Base-by-base conservation (phyloP, 2,113 vertebrate genomes). In the Nothobranchius kuhntae region DNA sequence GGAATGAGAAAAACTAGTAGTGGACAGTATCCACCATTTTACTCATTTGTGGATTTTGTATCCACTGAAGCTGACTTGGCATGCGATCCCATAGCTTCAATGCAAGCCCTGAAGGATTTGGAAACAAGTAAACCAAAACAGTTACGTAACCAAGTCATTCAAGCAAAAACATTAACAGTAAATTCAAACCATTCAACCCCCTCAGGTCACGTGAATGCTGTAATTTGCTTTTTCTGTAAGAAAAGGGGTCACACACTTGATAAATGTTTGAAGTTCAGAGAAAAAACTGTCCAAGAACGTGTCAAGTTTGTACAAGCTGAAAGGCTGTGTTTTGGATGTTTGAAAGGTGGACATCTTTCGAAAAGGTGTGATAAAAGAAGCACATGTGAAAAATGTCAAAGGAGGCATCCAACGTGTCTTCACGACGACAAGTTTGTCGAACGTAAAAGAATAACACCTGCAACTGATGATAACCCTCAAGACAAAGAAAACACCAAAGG, bases 251-350 rank as follows among this genome's bases (percentile, higher is more conserved):
- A 30, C 26, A 30, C 4, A 30, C 26, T 30, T 30, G 4, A 21
- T n/a, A 50, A 65, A 9, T 65, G 70, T 12, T 9, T 9, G 35
- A 57, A 9, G 26, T 58, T 57, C 2, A 0, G 0, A 10, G 69
- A 72, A 48, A 72, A 21, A 4, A 51, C 47, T 9, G 54, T 50
- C 8, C 11, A 68, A 15, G 45, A 66, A 13, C 0, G 56, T 42
- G 17, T 71, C 14, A 65, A 65, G 53, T 61, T 51, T 61, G 63
- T 61, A 6, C 52, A 61, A 0, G 3, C 36, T 44, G 71, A 61
- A 1, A 56, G 14, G 7, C 45, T 75, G 35, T 68, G 65, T 13
- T 68, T 61, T 46, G 65, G 72, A 15, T 58, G 53, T 53, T 68
- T 30, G 26, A 30, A 30, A 30, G 26, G 26, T 2, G 26, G 26